Conservation (phyloP, 2,797 vertebrate species). For the Arctocebus calabarensis region DNA sequence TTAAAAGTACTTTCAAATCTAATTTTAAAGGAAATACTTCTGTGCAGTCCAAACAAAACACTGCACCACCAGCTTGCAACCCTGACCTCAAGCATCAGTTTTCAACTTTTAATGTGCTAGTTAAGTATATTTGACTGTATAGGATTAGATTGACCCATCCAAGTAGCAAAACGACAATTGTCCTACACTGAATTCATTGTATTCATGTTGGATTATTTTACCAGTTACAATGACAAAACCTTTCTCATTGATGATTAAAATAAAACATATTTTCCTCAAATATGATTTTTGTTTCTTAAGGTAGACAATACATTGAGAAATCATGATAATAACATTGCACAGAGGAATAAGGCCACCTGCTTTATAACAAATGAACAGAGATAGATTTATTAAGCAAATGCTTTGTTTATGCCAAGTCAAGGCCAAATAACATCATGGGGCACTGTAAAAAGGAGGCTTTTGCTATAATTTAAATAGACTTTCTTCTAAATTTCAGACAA, state of each 20-base stretch:
- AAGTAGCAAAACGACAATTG: not conserved
- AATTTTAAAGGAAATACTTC: constrained; percentile 31
- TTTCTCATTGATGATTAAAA: constrained; percentile 41
- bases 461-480: not conserved
- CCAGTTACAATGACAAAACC: not conserved
- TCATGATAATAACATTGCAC: not conserved
- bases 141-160: not conserved
- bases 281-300: constrained; percentile 28
- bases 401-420: constrained; percentile 67
- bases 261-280: not conserved
- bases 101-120: constrained; percentile 48
- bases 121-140: constrained; percentile 1
- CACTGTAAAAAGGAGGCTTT: not conserved
- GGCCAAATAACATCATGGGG: not conserved
- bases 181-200: not conserved
- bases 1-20: not conserved
- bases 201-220: constrained; percentile 60
- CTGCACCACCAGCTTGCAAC: not conserved
- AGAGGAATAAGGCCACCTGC: not conserved
- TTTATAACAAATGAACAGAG: constrained; percentile 47
- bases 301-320: constrained; percentile 11
- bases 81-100: constrained; percentile 37
- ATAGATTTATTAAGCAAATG: constrained; percentile 51
- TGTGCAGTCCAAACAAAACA: constrained; percentile 3
- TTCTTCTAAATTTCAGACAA: constrained; percentile 46